Evolutionary conservation across 1,140 invertebrate genomes (phyloP), one percentile per base, ranked within the genome.

Genomic region (Spodoptera litura): DNA sequence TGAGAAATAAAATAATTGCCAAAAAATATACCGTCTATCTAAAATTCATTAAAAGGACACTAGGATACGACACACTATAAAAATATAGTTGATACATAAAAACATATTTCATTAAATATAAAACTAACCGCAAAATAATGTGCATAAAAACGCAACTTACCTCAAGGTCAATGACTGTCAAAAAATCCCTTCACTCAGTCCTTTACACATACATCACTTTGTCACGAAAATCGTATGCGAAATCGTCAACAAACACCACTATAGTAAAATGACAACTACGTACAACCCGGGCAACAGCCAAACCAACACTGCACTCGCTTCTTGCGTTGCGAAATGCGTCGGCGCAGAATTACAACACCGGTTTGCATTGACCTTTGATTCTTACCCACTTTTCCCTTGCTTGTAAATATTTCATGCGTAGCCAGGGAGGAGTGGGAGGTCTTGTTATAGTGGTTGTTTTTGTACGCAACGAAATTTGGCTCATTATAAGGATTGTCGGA

Each of bases 321-420:
- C 56, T 78, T 70, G 76, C 76, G 44, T 68, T 52, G 64, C 64
- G 38, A 59, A 70, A 64, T 78, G 76, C 76, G 64, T 64, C 6
- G 11, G 70, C 76, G 76, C 76, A 77, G 74, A 77, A 77, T 44
- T 53, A 49, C 74, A 66, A 77, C 59, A 77, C 74, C 74, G 38
- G 13, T 64, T 58, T 68, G 66, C 52, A 35, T 77, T 66, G 74
- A 58, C 52, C 64, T 52, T 52, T 66, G 25, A 53, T 31, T 27
- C 20, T 49, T 27, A 53, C 64, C 64, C 15, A 53, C 44, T 68
- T 52, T 52, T 52, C 49, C 64, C 64, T 68, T 27, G 3, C 20
- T 31, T 15, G 10, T 11, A 12, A 6, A 52, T 11, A 20, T 27
- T 62, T 44, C n/a, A 3, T 9, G 49, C 61, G 38, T 20, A 25